phyloP scores from a whole-genome alignment of 2,113 vertebrate species.

The Pelecanus crispus region DNA sequence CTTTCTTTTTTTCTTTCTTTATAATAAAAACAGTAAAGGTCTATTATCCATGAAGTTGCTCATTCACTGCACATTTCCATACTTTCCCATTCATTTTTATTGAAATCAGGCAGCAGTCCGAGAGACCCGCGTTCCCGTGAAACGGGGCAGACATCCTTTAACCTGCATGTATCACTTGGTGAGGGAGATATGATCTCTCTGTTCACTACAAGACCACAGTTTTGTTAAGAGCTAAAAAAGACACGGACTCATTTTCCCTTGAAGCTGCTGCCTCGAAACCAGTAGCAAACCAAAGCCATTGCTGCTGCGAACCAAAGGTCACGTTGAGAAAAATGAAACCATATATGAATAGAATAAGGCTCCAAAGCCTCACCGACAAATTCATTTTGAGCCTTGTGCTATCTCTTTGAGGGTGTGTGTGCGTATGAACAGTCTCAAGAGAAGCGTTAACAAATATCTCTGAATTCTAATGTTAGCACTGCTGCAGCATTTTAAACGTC shows the following conservation, averaged over 20 bases:
- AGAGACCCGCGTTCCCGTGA: not conserved
- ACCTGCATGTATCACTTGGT: constrained; percentile 59
- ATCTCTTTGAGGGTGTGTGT: constrained; percentile 27
- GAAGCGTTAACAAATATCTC: constrained; percentile 57
- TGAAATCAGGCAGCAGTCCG: constrained; percentile 12
- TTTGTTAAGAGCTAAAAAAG: constrained; percentile 68
- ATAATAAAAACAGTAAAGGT: not conserved
- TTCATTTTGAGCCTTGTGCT: constrained; percentile 33
- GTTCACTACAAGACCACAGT: constrained; percentile 62
- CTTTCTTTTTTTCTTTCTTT: not conserved
- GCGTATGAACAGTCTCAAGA: constrained; percentile 36
- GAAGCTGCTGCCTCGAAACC: constrained; percentile 29
- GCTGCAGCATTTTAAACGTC: not conserved
- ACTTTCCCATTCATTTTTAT: constrained; percentile 52
- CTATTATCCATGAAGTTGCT: constrained; percentile 9
- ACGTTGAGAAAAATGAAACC: constrained; percentile 62
- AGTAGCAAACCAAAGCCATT: constrained; percentile 10
- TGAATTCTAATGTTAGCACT: constrained; percentile 33
- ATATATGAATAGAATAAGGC: constrained; percentile 28
- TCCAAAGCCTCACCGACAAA: constrained; percentile 42
- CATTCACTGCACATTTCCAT: constrained; percentile 32
- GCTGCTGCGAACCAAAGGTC: constrained; percentile 44
- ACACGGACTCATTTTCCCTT: constrained; percentile 50
- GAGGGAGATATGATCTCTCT: constrained; percentile 60
- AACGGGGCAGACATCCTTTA: constrained; percentile 62